Base-by-base conservation (phyloP, 2,888 invertebrate genomes). In the Podotricha telesiphe region DNA sequence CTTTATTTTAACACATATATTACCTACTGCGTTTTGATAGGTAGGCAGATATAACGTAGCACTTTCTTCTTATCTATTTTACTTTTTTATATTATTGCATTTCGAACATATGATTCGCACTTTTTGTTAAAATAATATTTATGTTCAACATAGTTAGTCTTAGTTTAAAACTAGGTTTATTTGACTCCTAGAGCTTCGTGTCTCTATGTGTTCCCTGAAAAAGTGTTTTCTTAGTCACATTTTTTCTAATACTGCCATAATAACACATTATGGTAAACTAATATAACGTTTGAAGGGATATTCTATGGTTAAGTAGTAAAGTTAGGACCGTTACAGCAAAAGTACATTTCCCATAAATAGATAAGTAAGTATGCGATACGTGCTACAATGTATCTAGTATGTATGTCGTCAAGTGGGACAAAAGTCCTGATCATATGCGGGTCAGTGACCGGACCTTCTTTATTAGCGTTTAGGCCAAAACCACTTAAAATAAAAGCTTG, bases 401-500 rank as follows among this genome's bases (percentile, higher is more conserved):
- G 75, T 80, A 69, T 75, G 77, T 74, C 75, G 74, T 70, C 75
- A 68, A 74, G 75, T 75, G 72, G 76, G 73, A 74, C 74, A 34
- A 66, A 56, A 68, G 73, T 79, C 77, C 78, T 78, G 72, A 65
- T 59, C 67, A 66, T 48, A 56, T 63, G 70, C 72, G 68, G 78
- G 78, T 82, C 79, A 73, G 72, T 76, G 78, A 78, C 75, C 80
- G 74, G 73, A 78, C 79, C 81, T 80, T 77, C 73, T 73, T 64
- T 56, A 68, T 74, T 76, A 66, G 77, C 66, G 78, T 74, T 74
- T 72, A 73, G 75, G 73, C 79, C 76, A 79, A 80, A 78, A 75
- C 71, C 76, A 73, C 65, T 72, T 70, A 73, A 73, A 64, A 70
- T 65, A 48, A 64, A 55, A 65, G 45, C 28, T 62, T 67, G 48